Evolutionary conservation across 2,888 invertebrate genomes (phyloP).

Genomic region (Notodromas monacha): DNA sequence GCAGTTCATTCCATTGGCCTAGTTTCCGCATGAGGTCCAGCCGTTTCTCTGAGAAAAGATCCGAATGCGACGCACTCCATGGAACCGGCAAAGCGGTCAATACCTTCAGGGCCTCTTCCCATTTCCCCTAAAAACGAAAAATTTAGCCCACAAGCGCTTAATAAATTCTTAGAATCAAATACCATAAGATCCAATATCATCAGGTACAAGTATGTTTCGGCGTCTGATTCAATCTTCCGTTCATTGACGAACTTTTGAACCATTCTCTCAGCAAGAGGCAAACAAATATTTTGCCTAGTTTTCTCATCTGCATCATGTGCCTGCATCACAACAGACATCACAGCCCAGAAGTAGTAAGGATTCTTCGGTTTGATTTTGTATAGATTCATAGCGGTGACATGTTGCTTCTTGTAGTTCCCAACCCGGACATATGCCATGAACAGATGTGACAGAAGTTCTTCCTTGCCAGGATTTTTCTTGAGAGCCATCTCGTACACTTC

Average conservation of each 20-base stretch:
- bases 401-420: slow-evolving; percentile 60
- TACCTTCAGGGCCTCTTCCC: slow-evolving; percentile 41
- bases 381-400: slow-evolving; percentile 52
- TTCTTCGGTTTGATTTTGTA: slow-evolving; percentile 73
- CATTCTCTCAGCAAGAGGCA: slow-evolving; percentile 74
- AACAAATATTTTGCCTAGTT: slow-evolving; percentile 14
- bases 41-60: slow-evolving; percentile 26
- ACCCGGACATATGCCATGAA: slow-evolving; percentile 84
- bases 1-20: slow-evolving; percentile 36
- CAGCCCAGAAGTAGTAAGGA: slow-evolving; percentile 91
- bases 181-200: slow-evolving; percentile 34
- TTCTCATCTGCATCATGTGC: slow-evolving; percentile 18
- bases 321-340: slow-evolving; percentile 85
- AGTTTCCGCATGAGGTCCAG: slow-evolving; percentile 38
- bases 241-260: slow-evolving; percentile 55
- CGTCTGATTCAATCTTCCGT: slow-evolving; percentile 63
- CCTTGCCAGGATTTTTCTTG: slow-evolving; percentile 48
- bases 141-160: not conserved
- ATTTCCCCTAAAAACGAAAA: slow-evolving; percentile 25
- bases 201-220: slow-evolving; percentile 63
- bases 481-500: slow-evolving; percentile 60
- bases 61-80: slow-evolving; percentile 24
- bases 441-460: slow-evolving; percentile 65
- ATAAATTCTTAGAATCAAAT: not conserved
- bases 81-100: slow-evolving; percentile 39